Evolutionary conservation across 2,797 vertebrate genomes (phyloP).

Genomic region (Aeoliscus strigatus): DNA sequence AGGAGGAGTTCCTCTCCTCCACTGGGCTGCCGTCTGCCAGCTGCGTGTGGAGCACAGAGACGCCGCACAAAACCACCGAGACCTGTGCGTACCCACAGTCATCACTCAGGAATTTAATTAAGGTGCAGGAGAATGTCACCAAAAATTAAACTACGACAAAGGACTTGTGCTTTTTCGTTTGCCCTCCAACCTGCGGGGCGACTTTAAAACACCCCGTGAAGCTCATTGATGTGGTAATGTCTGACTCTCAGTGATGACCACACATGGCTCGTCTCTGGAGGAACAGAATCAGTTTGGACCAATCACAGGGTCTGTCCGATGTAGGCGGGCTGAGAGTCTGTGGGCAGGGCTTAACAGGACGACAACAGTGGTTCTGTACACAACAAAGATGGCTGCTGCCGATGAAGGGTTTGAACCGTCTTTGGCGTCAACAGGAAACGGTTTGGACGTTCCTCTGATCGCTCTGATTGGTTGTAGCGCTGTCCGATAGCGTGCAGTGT

Average conservation of each 20-base stretch:
- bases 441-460: too few species aligned
- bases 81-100: conserved; percentile 50
- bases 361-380: too few species aligned
- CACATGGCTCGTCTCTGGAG: too few species aligned
- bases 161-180: conserved; percentile 9
- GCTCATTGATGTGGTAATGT: conserved; percentile 14
- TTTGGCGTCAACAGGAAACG: too few species aligned
- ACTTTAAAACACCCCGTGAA: conserved; percentile 10
- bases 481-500: too few species aligned
- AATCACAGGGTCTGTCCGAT: too few species aligned
- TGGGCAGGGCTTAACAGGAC: too few species aligned
- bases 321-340: too few species aligned
- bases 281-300: too few species aligned
- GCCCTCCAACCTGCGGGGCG: conserved; percentile 7
- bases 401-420: too few species aligned
- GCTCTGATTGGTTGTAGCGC: too few species aligned
- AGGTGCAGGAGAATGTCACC: conserved; percentile 51
- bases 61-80: conserved; percentile 52
- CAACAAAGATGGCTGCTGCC: too few species aligned
- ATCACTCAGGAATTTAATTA: conserved; percentile 75
- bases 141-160: conserved; percentile 56
- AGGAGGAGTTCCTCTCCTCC: conserved; percentile 21
- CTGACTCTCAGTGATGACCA: conserved; percentile 6
- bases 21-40: conserved; percentile 33
- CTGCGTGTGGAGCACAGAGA: conserved; percentile 55